Conservation (phyloP, 2,797 vertebrate genomes). For the Peromyscus aztecus region DNA sequence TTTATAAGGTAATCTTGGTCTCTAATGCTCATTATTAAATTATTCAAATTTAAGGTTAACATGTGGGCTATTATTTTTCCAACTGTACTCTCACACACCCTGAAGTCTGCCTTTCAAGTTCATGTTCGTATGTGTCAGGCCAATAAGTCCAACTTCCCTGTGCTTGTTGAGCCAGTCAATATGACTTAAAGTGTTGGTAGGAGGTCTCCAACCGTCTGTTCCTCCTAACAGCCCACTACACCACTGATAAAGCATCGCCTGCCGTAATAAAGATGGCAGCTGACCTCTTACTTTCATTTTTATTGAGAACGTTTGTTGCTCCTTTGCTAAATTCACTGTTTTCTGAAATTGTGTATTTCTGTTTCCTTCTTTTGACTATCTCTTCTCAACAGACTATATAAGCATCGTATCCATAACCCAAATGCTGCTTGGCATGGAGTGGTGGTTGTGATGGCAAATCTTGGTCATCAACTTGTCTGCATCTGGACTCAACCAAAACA, state of each 20-base stretch:
- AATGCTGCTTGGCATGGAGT: neutral
- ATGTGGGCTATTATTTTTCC: neutral
- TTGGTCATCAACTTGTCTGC: neutral
- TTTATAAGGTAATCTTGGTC: neutral
- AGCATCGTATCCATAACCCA: neutral
- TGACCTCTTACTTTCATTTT: neutral
- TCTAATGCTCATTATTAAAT: constrained; percentile 8
- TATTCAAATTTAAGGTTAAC: neutral
- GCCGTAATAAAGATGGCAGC: neutral
- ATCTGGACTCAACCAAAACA: neutral
- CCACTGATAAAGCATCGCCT: neutral
- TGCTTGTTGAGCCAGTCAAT: neutral
- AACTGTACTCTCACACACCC: neutral
- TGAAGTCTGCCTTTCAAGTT: neutral
- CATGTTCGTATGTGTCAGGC: neutral
- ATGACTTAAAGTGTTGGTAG: neutral
- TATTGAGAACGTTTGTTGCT: neutral
- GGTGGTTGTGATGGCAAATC: neutral
- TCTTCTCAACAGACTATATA: neutral
- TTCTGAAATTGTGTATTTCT: neutral
- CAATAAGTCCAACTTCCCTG: neutral
- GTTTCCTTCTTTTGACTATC: neutral
- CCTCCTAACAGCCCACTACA: neutral
- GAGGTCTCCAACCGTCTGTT: neutral
- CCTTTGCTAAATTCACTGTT: neutral